Base-by-base conservation (phyloP, 2,113 vertebrate genomes). In the Oxyura jamaicensis region DNA sequence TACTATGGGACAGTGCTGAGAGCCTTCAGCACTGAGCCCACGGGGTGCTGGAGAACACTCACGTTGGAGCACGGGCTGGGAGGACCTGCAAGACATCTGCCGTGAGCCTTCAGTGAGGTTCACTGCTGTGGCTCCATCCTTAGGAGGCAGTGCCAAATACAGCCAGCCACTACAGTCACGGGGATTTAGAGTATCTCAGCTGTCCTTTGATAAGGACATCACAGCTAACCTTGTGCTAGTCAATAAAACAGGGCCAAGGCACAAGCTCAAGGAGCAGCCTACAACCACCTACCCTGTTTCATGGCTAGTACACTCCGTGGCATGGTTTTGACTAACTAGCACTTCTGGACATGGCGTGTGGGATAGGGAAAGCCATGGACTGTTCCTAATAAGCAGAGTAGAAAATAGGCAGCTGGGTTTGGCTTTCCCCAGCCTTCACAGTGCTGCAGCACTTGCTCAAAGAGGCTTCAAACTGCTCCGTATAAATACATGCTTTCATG, bases 31-130 rank as follows among this genome's bases (percentile, higher is more conserved):
- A 7, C 4, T 22, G 15, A 73, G 15, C 13, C 46, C 58, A 33
- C 15, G 13, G 42, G 42, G 26, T 42, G 29, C 48, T 23, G 65
- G 31, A 41, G 46, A 84, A 20, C 25, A 17, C 26, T 60, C 33
- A 17, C 0, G 0, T 8, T 52, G n/a, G 28, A 68, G 18, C 44
- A 48, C 0, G 6, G 23, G 3, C 8, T 66, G 41, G 35, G 17
- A 83, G 35, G 44, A 66, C 11, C 22, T 35, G 17, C 0, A 2
- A 78, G 60, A 55, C n/a, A 42, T 2, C 4, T 60, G 31, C 59
- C 14, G 42, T 0, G 8, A 68, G 25, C 21, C 39, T 67, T 31
- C 1, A 0, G 52, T 36, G 59, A 62, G 59, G 25, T 26, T 17
- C 59, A 62, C 14, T 16, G 35, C 23, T 6, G 59, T 26, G 23